Evolutionary conservation across 2,113 vertebrate species (phyloP).

Genomic region (Tachysurus fulvidraco): DNA sequence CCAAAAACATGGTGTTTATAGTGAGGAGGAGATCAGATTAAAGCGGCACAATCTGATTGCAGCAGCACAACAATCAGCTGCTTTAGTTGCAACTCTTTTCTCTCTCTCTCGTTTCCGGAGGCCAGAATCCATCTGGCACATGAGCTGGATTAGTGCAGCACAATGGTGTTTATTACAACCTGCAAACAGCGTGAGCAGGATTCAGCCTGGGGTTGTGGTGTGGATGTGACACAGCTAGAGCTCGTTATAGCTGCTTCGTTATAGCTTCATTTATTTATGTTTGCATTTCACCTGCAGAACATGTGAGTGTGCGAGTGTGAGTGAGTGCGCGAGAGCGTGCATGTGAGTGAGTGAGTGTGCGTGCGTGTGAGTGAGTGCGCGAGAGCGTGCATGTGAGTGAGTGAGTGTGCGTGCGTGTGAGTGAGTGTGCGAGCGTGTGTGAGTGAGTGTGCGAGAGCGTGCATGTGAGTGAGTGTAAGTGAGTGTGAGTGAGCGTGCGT

Average conservation of each 20-base stretch:
- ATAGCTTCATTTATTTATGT: neutral
- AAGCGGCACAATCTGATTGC: conserved; percentile 49
- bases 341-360: too few relatives aligned
- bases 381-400: too few relatives aligned
- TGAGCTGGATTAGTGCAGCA: conserved; percentile 50
- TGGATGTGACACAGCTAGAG: neutral
- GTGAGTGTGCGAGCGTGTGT: too few relatives aligned
- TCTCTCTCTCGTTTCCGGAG: conserved; percentile 2
- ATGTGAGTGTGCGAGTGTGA: too few relatives aligned
- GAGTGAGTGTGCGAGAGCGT: too few relatives aligned
- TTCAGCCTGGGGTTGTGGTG: neutral
- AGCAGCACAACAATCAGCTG: conserved; percentile 51
- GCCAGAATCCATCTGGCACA: conserved; percentile 41
- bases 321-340: too few relatives aligned
- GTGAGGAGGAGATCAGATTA: conserved; percentile 51
- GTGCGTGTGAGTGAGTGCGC: too few relatives aligned
- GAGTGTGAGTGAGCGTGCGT: too few relatives aligned
- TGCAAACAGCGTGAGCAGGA: conserved; percentile 28
- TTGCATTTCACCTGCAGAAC: neutral
- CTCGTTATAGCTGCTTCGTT: too few relatives aligned
- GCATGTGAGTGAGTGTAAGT: too few relatives aligned
- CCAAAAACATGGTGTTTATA: conserved; percentile 52
- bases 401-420: too few relatives aligned
- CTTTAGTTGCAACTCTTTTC: conserved; percentile 11
- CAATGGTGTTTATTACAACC: conserved; percentile 39